These are phyloP conservation scores for Oriolus oriolus DNA, from an alignment of 2,113 vertebrate species.

Conservation along the genomic window DNA sequence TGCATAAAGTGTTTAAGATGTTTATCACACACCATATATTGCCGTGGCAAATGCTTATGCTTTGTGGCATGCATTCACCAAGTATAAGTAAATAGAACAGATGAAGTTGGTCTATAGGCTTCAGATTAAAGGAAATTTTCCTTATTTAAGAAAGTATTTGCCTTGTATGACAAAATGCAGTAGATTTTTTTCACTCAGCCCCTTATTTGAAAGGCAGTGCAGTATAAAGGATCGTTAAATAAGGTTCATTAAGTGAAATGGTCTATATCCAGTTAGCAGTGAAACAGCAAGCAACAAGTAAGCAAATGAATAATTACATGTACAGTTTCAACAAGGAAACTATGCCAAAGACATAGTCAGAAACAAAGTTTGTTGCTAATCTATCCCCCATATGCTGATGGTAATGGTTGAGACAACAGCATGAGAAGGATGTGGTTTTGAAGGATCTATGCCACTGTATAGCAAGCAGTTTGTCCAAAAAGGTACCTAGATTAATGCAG, in stretches of 20 bases:
- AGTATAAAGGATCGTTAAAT: background rate
- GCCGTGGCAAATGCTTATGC: background rate
- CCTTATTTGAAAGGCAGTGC: background rate
- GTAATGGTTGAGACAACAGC: background rate
- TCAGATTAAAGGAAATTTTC: background rate
- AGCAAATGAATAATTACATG: background rate
- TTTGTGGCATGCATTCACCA: background rate
- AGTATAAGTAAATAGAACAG: background rate
- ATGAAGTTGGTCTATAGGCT: background rate
- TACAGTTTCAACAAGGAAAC: background rate
- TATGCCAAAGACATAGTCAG: background rate
- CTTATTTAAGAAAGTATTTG: background rate
- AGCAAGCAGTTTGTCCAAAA: background rate
- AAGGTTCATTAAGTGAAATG: background rate
- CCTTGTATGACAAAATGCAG: background rate
- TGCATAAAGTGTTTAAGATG: background rate
- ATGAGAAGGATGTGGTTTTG: background rate
- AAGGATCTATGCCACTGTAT: background rate
- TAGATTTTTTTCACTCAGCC: background rate
- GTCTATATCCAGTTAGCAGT: background rate
- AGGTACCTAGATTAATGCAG: background rate
- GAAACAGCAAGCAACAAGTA: background rate
- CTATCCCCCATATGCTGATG: fast-evolving
- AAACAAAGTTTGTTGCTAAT: background rate
- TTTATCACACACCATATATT: background rate